phyloP scores from a whole-genome alignment of 1,140 invertebrate genomes.

The Doryteuthis pealeii region DNA sequence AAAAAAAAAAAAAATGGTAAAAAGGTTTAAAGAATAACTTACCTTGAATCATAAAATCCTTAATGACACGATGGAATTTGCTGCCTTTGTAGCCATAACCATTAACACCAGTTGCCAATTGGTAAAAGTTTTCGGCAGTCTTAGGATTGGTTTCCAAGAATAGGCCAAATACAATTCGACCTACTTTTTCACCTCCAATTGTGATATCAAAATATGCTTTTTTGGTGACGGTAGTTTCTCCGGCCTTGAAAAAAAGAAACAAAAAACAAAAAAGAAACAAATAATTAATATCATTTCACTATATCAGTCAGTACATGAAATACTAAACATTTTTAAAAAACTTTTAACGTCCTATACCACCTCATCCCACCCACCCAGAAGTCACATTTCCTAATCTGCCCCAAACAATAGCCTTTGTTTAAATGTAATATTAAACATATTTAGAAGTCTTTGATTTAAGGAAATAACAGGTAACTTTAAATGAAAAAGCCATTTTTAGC shows the following conservation, averaged over 20 bases:
- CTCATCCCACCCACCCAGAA: too few relatives aligned
- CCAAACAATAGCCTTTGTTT: too few relatives aligned
- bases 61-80: conserved; percentile 56
- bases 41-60: conserved; percentile 60
- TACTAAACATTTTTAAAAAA: too few relatives aligned
- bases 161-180: conserved; percentile 52
- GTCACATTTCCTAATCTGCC: too few relatives aligned
- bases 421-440: too few relatives aligned
- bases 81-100: conserved; percentile 51
- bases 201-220: conserved; percentile 49
- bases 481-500: too few relatives aligned
- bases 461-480: too few relatives aligned
- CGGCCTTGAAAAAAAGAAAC: conserved; percentile 19
- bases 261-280: not conserved
- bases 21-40: too few relatives aligned
- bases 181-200: conserved; percentile 40
- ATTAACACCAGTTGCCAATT: conserved; percentile 31
- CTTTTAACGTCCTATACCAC: too few relatives aligned
- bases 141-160: conserved; percentile 52
- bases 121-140: conserved; percentile 52
- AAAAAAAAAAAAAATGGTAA: too few relatives aligned
- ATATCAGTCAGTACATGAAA: too few relatives aligned
- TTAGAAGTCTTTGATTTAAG: too few relatives aligned
- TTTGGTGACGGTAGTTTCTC: conserved; percentile 38
- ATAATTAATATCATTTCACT: not conserved